Base-by-base conservation (phyloP, 37 sponge, comb jelly and placozoan genomes). In the Diacarnus erythraeanus region DNA sequence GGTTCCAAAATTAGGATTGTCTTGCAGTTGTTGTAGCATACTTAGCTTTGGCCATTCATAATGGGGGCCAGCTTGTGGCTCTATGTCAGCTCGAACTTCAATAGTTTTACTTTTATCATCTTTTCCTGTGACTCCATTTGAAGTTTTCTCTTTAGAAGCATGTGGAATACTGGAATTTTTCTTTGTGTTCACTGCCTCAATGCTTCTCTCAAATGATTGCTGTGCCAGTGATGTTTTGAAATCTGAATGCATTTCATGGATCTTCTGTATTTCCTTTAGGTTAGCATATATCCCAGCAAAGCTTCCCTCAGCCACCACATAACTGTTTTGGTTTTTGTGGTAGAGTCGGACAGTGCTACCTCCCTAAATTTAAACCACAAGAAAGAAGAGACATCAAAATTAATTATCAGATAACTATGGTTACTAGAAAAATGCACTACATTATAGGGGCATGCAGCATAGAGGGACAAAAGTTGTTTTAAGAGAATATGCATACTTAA, bases 261-360 rank as follows among this genome's bases (percentile, higher is more conserved):
- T 12, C 12, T 12, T 6, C 51, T 47, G 6, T 6, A 47, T 47
- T 12, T 47, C 51, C 12, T 47, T 12, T 12, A 47, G 12, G 12
- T 12, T 47, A 15, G 51, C 51, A 12, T 15, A 47, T 47, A 47
- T 47, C 51, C 51, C 51, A 47, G 51, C 51, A 47, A 47, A 47
- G 51, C 51, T 47, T 47, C 51, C 15, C 35, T 65, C 66, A 65
- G 66, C 31, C 66, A 65, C 66, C 2, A 65, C 31, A 10, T 65
- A 65, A 30, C 33, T 6, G 35, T 65, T 2, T 18, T 65, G 35
- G 17, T 35, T 65, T 30, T 20, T 26, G 27, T 65, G 66, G 31
- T 6, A 65, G 35, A 65, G 66, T 30, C 66, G 66, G 33, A 65
- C 66, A 34, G 66, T 65, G 33, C 34, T 30, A 30, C 66, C 66